Evolutionary conservation across 2,797 vertebrate species (phyloP), one percentile per base, ranked within the genome.

Genomic region (Scolopax rusticola): DNA sequence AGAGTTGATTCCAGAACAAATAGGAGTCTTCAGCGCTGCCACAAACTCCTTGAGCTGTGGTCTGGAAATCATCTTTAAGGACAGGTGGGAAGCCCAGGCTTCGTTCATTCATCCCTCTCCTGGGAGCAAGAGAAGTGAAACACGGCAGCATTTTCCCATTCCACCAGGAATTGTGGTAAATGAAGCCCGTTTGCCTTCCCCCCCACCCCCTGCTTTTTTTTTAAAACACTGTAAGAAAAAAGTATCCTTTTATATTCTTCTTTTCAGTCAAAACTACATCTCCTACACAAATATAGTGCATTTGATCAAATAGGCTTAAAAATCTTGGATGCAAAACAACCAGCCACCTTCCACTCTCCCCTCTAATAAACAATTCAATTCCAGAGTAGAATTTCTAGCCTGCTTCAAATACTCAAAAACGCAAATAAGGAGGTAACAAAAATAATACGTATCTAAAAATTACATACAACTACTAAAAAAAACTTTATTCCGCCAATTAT

Each of bases 1-100:
- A 21, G 27, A 79, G 33, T 16, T 23, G 54, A 77, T 57, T 54
- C n/a, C 59, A 78, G 81, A 56, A 65, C 14, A 47, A 57, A 25
- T 4, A 41, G 15, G 40, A 40, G 38, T 12, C 24, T 27, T 64
- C 47, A 60, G 41, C 4, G 23, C 13, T 20, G 27, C 67, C 54
- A 53, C 28, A 47, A 80, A 74, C 8, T 70, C 32, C 48, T 63
- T 33, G 5, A 68, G 50, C 65, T 40, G 36, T 36, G 47, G 24
- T 6, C 60, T 85, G 76, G 76, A 60, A 92, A 38, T 48, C 75
- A 54, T 12, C 83, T 69, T 69, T 20, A 69, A 61, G 70, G 79
- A 57, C 85, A 88, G 85, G 90, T 86, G 87, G 83, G 85, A 86
- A 90, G 83, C 80, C 94, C 33, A 8, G 69, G 5, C 3, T 91